Percentiles rank a stretch among this genome's conserved stretches.
Evolutionary conservation across 2,888 invertebrate genomes (phyloP).

Genomic region (Mactromeris polynyma): DNA sequence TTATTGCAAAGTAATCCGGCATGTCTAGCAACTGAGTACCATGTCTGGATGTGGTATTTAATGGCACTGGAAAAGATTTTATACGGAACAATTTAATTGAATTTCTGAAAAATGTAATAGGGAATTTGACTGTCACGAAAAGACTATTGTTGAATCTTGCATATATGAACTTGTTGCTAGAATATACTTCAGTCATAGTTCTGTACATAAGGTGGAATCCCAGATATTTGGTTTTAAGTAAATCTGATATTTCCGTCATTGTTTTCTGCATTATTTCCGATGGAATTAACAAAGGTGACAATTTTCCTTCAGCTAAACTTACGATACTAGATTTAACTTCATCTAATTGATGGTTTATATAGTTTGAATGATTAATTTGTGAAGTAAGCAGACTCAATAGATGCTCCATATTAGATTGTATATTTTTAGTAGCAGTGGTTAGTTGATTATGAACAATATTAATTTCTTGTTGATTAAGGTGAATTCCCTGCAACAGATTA

Average conservation of each 20-base stretch:
- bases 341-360: conserved; percentile 34
- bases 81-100: conserved; percentile 53
- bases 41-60: conserved; percentile 60
- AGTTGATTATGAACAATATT: conserved; percentile 12
- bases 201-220: conserved; percentile 38
- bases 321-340: conserved; percentile 29
- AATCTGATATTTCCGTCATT: conserved; percentile 21
- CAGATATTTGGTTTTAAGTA: conserved; percentile 40
- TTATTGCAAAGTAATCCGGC: conserved; percentile 48
- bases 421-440: not conserved
- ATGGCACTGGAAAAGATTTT: conserved; percentile 56
- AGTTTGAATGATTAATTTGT: conserved; percentile 26
- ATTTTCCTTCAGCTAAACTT: conserved; percentile 38
- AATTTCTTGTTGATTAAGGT: conserved; percentile 51
- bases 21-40: conserved; percentile 64
- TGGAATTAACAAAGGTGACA: conserved; percentile 47
- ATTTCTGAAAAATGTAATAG: conserved; percentile 46
- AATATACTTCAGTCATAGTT: conserved; percentile 16
- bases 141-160: conserved; percentile 35
- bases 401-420: conserved; percentile 35
- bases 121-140: conserved; percentile 50
- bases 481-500: conserved; percentile 38
- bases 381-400: conserved; percentile 21
- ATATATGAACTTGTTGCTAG: conserved; percentile 36
- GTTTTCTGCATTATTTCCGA: conserved; percentile 19